Conservation (phyloP, 2,888 invertebrate species). For the Maniola hyperantus region DNA sequence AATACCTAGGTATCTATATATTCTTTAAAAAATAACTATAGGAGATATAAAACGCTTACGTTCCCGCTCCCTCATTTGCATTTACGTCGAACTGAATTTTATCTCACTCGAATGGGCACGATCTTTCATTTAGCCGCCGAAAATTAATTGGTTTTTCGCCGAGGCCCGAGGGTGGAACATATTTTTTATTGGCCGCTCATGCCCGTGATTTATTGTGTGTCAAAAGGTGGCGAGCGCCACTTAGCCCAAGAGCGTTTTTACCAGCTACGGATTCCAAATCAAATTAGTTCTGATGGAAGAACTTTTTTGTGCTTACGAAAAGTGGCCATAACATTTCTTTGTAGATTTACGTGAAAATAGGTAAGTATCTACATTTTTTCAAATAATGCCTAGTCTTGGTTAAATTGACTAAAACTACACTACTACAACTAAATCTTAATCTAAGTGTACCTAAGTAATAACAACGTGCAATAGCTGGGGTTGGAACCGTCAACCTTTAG, state of each 20-base stretch:
- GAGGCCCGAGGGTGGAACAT: slow-evolving; percentile 82
- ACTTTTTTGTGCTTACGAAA: slow-evolving; percentile 1
- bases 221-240: slow-evolving; percentile 82
- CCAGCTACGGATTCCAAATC: slow-evolving; percentile 58
- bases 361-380: neutral
- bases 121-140: slow-evolving; percentile 79
- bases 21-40: neutral
- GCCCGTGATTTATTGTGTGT: slow-evolving; percentile 81
- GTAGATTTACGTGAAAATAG: neutral
- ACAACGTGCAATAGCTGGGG: too few relatives aligned
- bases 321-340: neutral
- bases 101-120: slow-evolving; percentile 73
- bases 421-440: too few relatives aligned
- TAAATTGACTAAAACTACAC: too few relatives aligned
- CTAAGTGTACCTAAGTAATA: too few relatives aligned
- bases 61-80: slow-evolving; percentile 42
- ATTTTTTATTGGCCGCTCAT: slow-evolving; percentile 81
- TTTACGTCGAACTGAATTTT: slow-evolving; percentile 51
- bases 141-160: slow-evolving; percentile 83
- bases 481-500: too few relatives aligned
- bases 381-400: too few relatives aligned
- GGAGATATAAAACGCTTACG: slow-evolving; percentile 32
- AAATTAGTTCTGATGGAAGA: slow-evolving; percentile 28
- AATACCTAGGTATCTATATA: neutral
- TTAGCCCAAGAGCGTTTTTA: slow-evolving; percentile 74